Evolutionary conservation across 2,797 vertebrate genomes (phyloP), one percentile per base, ranked within the genome.

Genomic region (Enteromius viviparus): DNA sequence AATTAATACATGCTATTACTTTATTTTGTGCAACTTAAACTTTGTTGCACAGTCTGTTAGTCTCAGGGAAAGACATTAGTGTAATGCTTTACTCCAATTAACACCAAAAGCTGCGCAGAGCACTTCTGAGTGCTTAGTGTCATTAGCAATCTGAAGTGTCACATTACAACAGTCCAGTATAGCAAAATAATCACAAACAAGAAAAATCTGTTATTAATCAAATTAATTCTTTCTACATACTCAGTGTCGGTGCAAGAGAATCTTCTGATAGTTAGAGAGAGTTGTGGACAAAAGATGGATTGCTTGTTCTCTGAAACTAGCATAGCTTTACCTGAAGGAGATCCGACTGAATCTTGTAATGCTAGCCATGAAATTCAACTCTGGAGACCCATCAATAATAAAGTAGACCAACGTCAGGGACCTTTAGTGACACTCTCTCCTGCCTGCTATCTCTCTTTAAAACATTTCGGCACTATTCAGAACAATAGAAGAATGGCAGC

Each of bases 301-400:
- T 86, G 83, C 62, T 12, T 58, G 32, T 75, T 49, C 21, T n/a
- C 32, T 21, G 81, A 82, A 40, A 68, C 42, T 49, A 42, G 45
- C 72, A 3, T 74, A 78, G 71, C 80, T 83, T 69, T 86, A 81
- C 53, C 53, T 66, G 71, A 78, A 58, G 62, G 80, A 87, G 60
- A 84, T 83, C 72, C 81, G 70, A 83, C 85, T 74, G n/a, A 75
- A 37, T 68, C 82, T 79, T 71, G 87, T 88, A 89, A 90, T 81
- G 84, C 65, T 85, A 89, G 86, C 88, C 85, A 58, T 87, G 90
- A 87, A 88, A 91, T 77, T 81, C 70, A 85, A 90, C 84, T 87
- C 89, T 84, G 68, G 78, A 83, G 71, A 74, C 29, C 79, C 62
- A 91, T 90, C 85, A 89, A 90, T 90, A 85, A 89, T 90, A 84